phyloP scores from a whole-genome alignment of 92 coral and sea anemone species.

The Umimayanthus kanabou region DNA sequence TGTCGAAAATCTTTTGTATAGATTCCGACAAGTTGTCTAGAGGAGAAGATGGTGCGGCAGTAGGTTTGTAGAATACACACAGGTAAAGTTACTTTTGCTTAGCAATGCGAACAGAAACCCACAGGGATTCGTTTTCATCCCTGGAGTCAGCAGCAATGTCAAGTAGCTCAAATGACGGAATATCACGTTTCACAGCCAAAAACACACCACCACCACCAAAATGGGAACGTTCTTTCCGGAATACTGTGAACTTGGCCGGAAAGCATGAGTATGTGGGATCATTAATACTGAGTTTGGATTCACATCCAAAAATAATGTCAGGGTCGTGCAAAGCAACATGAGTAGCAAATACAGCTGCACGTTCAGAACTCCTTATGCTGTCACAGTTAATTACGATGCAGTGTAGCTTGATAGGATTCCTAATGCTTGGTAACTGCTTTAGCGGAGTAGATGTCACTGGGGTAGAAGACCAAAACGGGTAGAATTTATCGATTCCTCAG shows the following conservation, averaged over 20 bases:
- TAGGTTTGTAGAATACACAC: conserved; percentile 52
- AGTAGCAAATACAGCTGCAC: conserved; percentile 48
- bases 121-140: conserved; percentile 49
- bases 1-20: conserved; percentile 8
- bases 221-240: conserved; percentile 44
- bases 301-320: no score
- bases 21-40: conserved; percentile 36
- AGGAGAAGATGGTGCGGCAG: conserved; percentile 50
- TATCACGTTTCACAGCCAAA: conserved; percentile 53
- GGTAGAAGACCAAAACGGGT: neutral
- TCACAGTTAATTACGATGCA: conserved; percentile 45
- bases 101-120: conserved; percentile 56
- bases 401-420: conserved; percentile 16
- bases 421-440: neutral
- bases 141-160: conserved; percentile 34
- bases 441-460: conserved; percentile 9
- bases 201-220: conserved; percentile 60
- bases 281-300: conserved; percentile 25
- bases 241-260: conserved; percentile 46
- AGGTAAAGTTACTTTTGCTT: conserved; percentile 46
- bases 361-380: conserved; percentile 39
- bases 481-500: conserved; percentile 2
- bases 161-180: conserved; percentile 36
- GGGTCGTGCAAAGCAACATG: conserved; percentile 16
- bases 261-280: conserved; percentile 46